Evolutionary conservation across 2,888 invertebrate genomes (phyloP), one percentile per base, ranked within the genome.

Genomic region (Diloba caeruleocephala): DNA sequence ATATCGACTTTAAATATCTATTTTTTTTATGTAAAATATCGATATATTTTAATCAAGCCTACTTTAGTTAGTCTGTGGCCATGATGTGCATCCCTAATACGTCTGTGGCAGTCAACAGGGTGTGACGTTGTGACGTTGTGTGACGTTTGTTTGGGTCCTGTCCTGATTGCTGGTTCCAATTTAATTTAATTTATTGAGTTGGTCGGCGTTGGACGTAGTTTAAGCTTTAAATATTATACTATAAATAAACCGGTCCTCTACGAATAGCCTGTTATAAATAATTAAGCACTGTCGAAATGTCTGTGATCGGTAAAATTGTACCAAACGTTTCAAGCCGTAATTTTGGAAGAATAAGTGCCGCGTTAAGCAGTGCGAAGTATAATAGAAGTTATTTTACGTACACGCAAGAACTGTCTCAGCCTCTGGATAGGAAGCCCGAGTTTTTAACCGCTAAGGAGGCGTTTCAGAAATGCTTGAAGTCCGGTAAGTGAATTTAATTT

Each of bases 371-470:
- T 74, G 76, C 77, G 10, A 88, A 88, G 71, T 74, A 82, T 53
- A 89, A 93, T 46, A 94, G 95, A 77, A 95, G 84, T 49, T 97
- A 95, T 88, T 97, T 96, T 82, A 96, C 97, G 0, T 97, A 98
- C 79, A 95, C 96, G 14, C 96, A 96, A 62, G 97, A 98, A 84
- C 95, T 98, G 32, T 95, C 97, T 28, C 97, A 97, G 89, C 97
- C 97, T 9, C 89, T 97, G 69, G 94, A 96, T 21, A 94, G 96
- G 63, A 95, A 95, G 59, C 97, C 98, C 0, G 95, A 95, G 85
- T 96, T 94, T 92, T 93, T 96, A 12, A 92, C 95, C 4, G 95
- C 97, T 0, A 96, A 96, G 50, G 96, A 98, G 77, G 98, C 97
- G 1, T 96, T 98, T 41, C 94, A 95, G 79, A 95, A 95, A 81